Base-by-base conservation (phyloP, 1,140 invertebrate genomes). In the Drosophila tristis region DNA sequence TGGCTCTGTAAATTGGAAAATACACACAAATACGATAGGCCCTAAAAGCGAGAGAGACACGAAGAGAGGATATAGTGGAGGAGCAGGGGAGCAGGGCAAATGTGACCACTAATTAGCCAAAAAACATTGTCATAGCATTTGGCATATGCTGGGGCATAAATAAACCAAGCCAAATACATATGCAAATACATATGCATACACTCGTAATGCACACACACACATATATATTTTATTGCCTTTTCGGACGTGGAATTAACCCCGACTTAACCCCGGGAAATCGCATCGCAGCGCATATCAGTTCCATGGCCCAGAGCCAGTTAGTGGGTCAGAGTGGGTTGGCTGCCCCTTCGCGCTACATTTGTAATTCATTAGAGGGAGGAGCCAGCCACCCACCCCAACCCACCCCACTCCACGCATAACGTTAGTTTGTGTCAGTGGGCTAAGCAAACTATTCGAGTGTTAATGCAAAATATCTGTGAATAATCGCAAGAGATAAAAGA, bases 71-170 rank as follows among this genome's bases (percentile, higher is more conserved):
- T 20, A 1, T 20, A 20, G 20, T 20, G 20, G 20, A 0, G 20
- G 20, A 20, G 20, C 20, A 20, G 20, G 20, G 20, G 20, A 20
- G 20, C 20, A 20, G 20, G 1, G 2, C 1, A 20, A 48, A 71
- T 48, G 35, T 39, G 71, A 35, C 53, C 72, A 65, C 72, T 75
- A 75, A 75, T 75, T 75, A 75, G 72, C 71, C 48, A n/a, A 49
- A 74, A 74, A 74, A 74, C 72, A 75, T 44, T 49, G 51, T 71
- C 67, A 70, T 58, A 50, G 25, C 64, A 6, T 48, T 25, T 66
- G 45, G 60, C 29, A 54, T 6, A 54, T 16, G 35, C 35, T 39
- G 11, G 26, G 11, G 35, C 9, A 35, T 44, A 59, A 47, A 31
- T 31, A 31, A 26, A 26, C 29, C 25, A 66, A 48, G 43, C 50